Evolutionary conservation across 2,888 invertebrate species (phyloP), one percentile per base, ranked within the genome.

Genomic region (Anthophora plumipes): DNA sequence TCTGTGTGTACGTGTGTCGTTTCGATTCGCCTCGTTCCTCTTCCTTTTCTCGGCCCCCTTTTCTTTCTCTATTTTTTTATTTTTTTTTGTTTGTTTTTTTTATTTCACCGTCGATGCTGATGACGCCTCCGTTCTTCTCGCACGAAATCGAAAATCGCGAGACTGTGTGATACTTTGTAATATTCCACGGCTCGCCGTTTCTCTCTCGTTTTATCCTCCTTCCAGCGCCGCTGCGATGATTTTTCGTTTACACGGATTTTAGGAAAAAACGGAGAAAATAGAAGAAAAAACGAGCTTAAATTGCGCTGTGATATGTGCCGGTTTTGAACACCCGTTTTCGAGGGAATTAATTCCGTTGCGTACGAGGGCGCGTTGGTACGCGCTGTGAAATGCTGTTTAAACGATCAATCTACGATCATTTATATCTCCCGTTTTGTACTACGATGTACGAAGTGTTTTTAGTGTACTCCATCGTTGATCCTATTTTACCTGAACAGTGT

Each of bases 61-160:
- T 41, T 25, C 57, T n/a, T 31, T 12, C 59, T 22, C 50, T 39
- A 48, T 57, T 59, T 14, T 39, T 17, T 61, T 25, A 17, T 41
- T 14, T 39, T 25, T 20, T 14, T 39, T 22, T 55, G 46, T 31
- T 55, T 54, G 48, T 67, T 31, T 48, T 55, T 37, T 37, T 50
- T 31, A 31, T 57, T 77, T 46, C 22, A 8, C 12, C 74, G 63
- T 66, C 46, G 52, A 67, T 59, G 64, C 59, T 66, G 79, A 79
- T 70, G 70, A 79, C 79, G 79, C 80, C 80, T 80, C 50, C 63
- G 52, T 78, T 69, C 79, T 31, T 69, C 55, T 61, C 59, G 57
- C 41, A 1, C 22, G 39, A 66, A 70, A 79, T 79, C 80, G 69
- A 60, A 79, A 78, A 63, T 22, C 20, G 60, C 12, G 6, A 4